Base-by-base conservation (phyloP, 2,797 vertebrate species). In the Scyliorhinus canicula region DNA sequence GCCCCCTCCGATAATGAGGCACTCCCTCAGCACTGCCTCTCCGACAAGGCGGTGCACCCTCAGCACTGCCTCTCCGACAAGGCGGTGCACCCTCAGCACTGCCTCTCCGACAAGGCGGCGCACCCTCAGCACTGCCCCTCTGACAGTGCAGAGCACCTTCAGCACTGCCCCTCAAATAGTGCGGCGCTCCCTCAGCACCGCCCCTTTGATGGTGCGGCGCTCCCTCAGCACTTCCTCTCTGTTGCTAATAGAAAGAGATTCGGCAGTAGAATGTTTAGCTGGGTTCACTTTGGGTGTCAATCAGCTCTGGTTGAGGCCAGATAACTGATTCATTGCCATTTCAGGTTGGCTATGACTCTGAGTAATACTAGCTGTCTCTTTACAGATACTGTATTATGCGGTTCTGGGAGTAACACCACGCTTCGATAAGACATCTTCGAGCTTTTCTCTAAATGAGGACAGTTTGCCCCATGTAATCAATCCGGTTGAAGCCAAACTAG, bases 401-500 rank as follows among this genome's bases (percentile, higher is more conserved):
- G 95, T 98, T 95, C 96, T 99, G 0, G 99, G 99, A 7, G 98
- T 99, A 91, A 99, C 98, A 7, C 98, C 99, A 0, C 98, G 99
- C 95, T 99, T 98, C 95, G 98, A 99, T 96, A 97, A 96, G 93
- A 96, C 96, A 88, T 97, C 97, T n/a, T 97, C 97, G 4, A 98
- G 98, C 95, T 99, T 98, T 96, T 97, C 97, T 0, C 97, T 99
- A 95, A 98, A 97, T 0, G 96, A 98, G 9, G 98, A 98, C 96
- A 99, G 98, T 96, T 98, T 99, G 0, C 98, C 99, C 0, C 99
- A 99, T 0, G 99, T 99, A 96, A 99, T 99, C 97, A 99, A 99
- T 96, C 99, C 99, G 0, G 99, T 99, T 96, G 99, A 99, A 96
- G 98, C 99, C 57, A 97, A 98, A 95, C 97, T 99, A 77, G 99